Evolutionary conservation across 1,140 invertebrate genomes (phyloP).

Genomic region (Trachymyrmex cornetzi): DNA sequence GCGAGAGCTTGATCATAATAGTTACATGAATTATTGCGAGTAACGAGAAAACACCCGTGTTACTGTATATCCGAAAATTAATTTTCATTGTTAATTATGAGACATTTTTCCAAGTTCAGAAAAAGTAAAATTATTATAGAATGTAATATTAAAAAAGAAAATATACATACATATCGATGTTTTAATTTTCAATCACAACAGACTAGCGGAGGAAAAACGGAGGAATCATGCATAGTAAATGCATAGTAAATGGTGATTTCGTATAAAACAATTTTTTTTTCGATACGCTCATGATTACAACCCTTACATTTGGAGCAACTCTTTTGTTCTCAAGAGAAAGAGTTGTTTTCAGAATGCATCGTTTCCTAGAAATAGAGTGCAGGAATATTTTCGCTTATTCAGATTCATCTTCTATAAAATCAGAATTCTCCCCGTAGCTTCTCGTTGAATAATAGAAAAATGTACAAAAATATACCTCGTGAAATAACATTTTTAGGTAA

Average conservation of each 20-base stretch:
- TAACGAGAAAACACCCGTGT: not conserved
- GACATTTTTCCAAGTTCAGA: not conserved
- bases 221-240: not conserved
- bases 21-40: not conserved
- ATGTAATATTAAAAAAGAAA: not conserved
- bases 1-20: conserved; percentile 39
- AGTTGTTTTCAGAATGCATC: conserved; percentile 37
- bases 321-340: conserved; percentile 65
- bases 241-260: not conserved
- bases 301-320: conserved; percentile 37
- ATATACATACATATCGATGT: conserved; percentile 24
- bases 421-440: not conserved
- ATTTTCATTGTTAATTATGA: conserved; percentile 13
- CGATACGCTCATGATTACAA: conserved; percentile 52
- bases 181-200: not conserved
- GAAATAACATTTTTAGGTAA: conserved; percentile 26
- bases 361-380: conserved; percentile 36
- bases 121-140: not conserved
- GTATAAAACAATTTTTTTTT: not conserved
- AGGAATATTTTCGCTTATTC: conserved; percentile 29
- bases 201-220: not conserved
- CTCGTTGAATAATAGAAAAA: conserved; percentile 15
- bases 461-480: not conserved
- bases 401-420: not conserved
- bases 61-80: conserved; percentile 9